Base-by-base conservation (phyloP, 2,113 vertebrate genomes). In the Crotophaga sulcirostris region DNA sequence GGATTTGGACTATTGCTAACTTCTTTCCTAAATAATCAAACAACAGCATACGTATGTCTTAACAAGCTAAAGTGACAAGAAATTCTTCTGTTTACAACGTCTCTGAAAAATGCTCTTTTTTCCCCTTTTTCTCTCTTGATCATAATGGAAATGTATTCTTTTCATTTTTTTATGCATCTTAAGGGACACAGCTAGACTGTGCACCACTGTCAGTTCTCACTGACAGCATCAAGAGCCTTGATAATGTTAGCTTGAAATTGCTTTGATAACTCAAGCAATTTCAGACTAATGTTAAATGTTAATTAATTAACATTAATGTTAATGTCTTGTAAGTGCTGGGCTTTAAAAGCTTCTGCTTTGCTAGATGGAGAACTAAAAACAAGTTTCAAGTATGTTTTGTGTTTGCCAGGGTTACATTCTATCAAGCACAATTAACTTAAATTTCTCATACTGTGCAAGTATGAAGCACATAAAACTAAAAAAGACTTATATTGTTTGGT, bases 401-500 rank as follows among this genome's bases (percentile, higher is more conserved):
- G n/a, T 68, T 78, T 86, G 12, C 10, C 36, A 84, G 17, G 13
- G 15, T 75, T 67, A 42, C 2, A 1, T 28, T 86, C 86, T 89
- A 73, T 63, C 34, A 55, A 56, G 45, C 36, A 34, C 34, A 49
- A 62, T 80, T 63, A 64, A 63, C 44, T 87, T 66, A 45, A 64
- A 82, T 83, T 66, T 7, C 1, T 66, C 12, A 45, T 45, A 36
- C 10, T 40, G 10, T 75, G 4, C 40, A 69, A 85, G 51, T 59
- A 11, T 44, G 26, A 87, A 79, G 36, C 31, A 60, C 4, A 12
- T 51, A 89, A 74, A 87, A 40, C 34, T 9, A 38, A 88, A 85
- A 91, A 64, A 63, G 9, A 2, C 1, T 17, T 31, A 3, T 0
- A 0, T 52, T 49, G 3, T 28, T 77, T 58, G 51, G 20, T 29